These are phyloP conservation scores for Hirundichthys speculiger DNA, from an alignment of 2,113 vertebrate genomes.

Conservation along the genomic window DNA sequence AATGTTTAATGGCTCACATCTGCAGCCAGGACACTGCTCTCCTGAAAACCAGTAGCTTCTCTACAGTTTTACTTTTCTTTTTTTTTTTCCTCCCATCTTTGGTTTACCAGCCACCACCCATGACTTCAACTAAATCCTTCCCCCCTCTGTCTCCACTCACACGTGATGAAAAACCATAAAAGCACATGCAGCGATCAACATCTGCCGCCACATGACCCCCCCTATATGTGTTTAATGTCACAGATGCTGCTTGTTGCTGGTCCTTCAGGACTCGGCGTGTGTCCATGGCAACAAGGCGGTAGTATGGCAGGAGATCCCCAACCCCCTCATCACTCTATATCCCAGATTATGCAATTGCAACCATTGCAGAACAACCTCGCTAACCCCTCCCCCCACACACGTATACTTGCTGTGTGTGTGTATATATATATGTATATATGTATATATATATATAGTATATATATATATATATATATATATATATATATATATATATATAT, in stretches of 20 bases:
- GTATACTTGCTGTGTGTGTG: too few species aligned
- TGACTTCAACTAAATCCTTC: neutral
- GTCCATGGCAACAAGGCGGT: slow-evolving; percentile 56
- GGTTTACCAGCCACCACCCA: too few species aligned
- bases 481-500: too few species aligned
- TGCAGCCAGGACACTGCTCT: neutral
- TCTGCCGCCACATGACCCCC: slow-evolving; percentile 1
- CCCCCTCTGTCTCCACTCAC: neutral
- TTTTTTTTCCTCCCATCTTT: too few species aligned
- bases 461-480: too few species aligned
- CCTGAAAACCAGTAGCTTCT: neutral
- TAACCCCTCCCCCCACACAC: neutral
- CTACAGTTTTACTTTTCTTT: too few species aligned
- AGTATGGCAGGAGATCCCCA: slow-evolving; percentile 20
- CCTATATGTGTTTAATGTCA: neutral
- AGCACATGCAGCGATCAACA: neutral
- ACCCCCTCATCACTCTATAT: slow-evolving; percentile 32
- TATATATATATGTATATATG: too few species aligned
- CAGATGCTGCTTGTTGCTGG: slow-evolving; percentile 6
- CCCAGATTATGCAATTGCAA: slow-evolving; percentile 67
- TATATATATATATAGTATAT: too few species aligned
- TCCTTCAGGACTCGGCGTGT: slow-evolving; percentile 27
- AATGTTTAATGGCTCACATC: neutral
- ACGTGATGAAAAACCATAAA: neutral
- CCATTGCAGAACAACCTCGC: slow-evolving; percentile 8